These are phyloP conservation scores for Dinomys branickii DNA, from an alignment of 2,113 vertebrate species.

Conservation along the genomic window DNA sequence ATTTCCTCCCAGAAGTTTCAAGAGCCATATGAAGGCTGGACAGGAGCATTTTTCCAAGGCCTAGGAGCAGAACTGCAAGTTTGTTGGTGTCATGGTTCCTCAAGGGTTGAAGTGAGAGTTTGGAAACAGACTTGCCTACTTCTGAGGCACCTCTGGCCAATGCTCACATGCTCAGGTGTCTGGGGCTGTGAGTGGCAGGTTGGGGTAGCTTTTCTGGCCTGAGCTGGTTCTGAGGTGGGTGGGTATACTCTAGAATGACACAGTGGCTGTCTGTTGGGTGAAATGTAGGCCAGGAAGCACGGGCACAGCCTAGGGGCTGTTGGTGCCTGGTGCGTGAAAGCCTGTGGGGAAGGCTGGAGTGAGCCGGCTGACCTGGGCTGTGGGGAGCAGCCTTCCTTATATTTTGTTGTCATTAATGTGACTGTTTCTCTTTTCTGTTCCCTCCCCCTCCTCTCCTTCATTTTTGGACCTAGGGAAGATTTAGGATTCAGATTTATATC, in stretches of 20 bases:
- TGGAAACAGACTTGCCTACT: too few species aligned
- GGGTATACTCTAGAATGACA: neutral
- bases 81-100: neutral
- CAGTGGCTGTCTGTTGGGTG: neutral
- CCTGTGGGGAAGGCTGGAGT: neutral
- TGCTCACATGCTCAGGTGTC: too few species aligned
- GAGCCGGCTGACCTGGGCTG: neutral
- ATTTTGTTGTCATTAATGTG: neutral
- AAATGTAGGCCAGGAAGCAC: rapidly evolving
- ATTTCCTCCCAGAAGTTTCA: neutral
- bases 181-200: rapidly evolving
- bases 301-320: neutral
- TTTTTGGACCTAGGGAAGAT: conserved; percentile 89
- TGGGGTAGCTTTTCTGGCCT: rapidly evolving
- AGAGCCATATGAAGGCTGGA: neutral
- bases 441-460: neutral
- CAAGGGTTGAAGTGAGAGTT: rapidly evolving
- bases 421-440: neutral
- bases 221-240: neutral
- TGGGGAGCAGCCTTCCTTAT: neutral
- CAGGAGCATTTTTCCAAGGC: neutral
- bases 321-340: neutral
- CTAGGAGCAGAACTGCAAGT: neutral
- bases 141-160: neutral
- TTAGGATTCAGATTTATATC: conserved; percentile 95